Conservation (phyloP, 1,140 invertebrate species). For the Pogonognathellus flavescens region DNA sequence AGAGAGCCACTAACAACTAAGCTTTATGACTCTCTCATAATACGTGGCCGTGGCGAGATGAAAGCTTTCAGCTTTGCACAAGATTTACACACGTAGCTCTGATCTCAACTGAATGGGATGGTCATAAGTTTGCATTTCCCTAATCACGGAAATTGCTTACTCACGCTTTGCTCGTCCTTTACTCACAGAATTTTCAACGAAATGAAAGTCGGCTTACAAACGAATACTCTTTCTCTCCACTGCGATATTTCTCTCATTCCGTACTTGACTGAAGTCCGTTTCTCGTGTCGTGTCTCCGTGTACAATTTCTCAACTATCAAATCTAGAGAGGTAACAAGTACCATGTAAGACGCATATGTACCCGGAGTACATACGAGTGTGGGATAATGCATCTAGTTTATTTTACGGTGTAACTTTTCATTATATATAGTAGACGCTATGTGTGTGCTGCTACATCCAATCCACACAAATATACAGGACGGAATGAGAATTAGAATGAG, state of each 20-base stretch:
- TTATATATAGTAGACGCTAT: neutral
- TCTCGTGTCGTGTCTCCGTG: too few relatives aligned
- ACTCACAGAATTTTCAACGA: slow-evolving; percentile 30
- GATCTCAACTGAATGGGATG: slow-evolving; percentile 44
- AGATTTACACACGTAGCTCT: slow-evolving; percentile 52
- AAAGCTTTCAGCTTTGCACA: slow-evolving; percentile 54
- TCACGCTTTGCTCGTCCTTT: slow-evolving; percentile 41
- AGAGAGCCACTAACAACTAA: slow-evolving; percentile 41
- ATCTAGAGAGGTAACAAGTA: too few relatives aligned
- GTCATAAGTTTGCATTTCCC: slow-evolving; percentile 55
- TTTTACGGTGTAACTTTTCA: neutral
- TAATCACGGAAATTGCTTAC: slow-evolving; percentile 54
- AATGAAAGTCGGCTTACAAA: slow-evolving; percentile 41
- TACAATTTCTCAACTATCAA: too few relatives aligned
- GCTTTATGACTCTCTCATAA: slow-evolving; percentile 51
- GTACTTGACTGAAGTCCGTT: neutral
- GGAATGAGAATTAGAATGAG: slow-evolving; percentile 48
- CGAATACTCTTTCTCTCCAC: slow-evolving; percentile 15
- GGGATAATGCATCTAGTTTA: neutral
- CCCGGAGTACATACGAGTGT: neutral
- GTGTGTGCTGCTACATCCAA: slow-evolving; percentile 14
- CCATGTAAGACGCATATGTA: too few relatives aligned
- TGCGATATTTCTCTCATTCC: neutral
- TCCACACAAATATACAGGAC: slow-evolving; percentile 14
- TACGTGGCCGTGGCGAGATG: slow-evolving; percentile 48